phyloP scores from a whole-genome alignment of 2,113 vertebrate species.

The Eudyptes chrysolophus region DNA sequence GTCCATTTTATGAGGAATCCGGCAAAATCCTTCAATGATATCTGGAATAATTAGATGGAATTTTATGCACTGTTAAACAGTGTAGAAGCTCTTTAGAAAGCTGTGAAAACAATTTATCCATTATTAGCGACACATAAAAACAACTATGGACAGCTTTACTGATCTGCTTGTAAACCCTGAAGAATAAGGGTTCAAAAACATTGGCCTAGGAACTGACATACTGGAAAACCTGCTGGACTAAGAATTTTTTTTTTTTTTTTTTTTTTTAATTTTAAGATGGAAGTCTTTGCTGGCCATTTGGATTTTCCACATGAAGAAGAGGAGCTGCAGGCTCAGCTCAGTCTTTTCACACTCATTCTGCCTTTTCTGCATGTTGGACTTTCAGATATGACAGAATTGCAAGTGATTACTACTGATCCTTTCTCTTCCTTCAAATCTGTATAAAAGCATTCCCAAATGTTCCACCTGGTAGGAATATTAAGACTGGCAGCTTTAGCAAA shows the following conservation, averaged over 20 bases:
- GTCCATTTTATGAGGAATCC: not conserved
- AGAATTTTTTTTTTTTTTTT: not conserved
- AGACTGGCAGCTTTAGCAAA: not conserved
- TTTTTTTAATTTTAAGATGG: not conserved
- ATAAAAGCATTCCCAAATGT: not conserved
- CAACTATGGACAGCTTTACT: not conserved
- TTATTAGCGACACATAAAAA: not conserved
- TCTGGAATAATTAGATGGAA: not conserved
- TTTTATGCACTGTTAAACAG: constrained; percentile 1
- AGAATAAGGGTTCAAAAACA: not conserved
- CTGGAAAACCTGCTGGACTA: not conserved
- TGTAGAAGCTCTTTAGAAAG: not conserved
- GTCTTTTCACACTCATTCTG: not conserved
- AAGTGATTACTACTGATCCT: not conserved
- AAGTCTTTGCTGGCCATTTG: not conserved
- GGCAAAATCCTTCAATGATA: not conserved
- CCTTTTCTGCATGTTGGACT: not conserved
- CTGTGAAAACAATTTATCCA: not conserved
- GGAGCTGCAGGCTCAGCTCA: not conserved
- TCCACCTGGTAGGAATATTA: not conserved
- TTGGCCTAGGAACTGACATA: not conserved
- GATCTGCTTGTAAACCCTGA: not conserved
- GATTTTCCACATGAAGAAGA: not conserved
- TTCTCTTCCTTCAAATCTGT: not conserved
- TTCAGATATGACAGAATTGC: not conserved